Evolutionary conservation across 2,888 invertebrate genomes (phyloP).

Genomic region (Noctua janthe): DNA sequence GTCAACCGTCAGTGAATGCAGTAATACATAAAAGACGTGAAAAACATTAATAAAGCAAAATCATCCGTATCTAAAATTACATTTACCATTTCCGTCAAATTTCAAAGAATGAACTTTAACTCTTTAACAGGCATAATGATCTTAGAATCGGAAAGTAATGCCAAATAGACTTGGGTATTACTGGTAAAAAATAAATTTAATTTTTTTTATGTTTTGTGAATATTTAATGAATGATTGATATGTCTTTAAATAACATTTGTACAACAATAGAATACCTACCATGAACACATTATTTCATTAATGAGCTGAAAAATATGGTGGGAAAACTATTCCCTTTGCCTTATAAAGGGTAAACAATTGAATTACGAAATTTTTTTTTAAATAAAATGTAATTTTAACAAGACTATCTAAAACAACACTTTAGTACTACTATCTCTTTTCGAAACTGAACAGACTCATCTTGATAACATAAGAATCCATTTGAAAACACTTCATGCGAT

Average conservation of each 20-base stretch:
- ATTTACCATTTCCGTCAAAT: not conserved
- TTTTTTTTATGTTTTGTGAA: no score
- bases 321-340: no score
- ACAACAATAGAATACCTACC: no score
- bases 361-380: not conserved
- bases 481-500: constrained; percentile 78
- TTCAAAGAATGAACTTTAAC: not conserved
- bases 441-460: constrained; percentile 48
- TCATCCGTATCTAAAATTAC: not conserved
- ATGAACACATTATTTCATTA: no score
- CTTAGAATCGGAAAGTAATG: no score
- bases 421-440: constrained; percentile 27
- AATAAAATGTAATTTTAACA: not conserved
- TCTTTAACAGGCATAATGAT: no score
- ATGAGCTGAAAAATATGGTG: no score
- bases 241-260: no score
- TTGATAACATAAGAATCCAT: constrained; percentile 66
- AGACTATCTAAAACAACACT: not conserved
- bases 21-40: not conserved
- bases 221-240: no score
- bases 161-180: no score
- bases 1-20: no score
- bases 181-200: no score
- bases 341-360: not conserved
- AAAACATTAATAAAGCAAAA: not conserved